Conservation (phyloP, 2,888 invertebrate genomes). For the Apodemia mormo region DNA sequence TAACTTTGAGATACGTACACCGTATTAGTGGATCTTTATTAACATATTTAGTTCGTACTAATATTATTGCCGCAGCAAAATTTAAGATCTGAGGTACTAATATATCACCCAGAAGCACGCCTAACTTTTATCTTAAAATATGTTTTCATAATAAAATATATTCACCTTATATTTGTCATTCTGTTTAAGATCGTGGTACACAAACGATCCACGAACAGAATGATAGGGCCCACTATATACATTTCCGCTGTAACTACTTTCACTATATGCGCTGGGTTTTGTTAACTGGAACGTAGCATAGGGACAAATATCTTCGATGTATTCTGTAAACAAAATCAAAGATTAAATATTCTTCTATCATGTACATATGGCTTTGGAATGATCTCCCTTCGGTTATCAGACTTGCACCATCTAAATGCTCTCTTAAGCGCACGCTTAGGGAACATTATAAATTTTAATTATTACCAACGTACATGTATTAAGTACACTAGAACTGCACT, state of each 20-base stretch:
- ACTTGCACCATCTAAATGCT: too few relatives aligned
- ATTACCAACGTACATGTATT: too few relatives aligned
- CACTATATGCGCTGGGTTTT: conserved; percentile 91
- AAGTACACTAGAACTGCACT: too few relatives aligned
- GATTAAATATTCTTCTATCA: background rate
- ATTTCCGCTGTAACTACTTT: conserved; percentile 94
- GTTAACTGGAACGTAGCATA: conserved; percentile 96
- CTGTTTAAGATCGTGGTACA: conserved; percentile 93
- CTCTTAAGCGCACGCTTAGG: too few relatives aligned
- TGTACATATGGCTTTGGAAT: too few relatives aligned
- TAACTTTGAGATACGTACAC: too few relatives aligned
- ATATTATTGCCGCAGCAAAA: too few relatives aligned
- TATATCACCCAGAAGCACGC: conserved; percentile 9
- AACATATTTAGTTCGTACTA: too few relatives aligned
- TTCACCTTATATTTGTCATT: conserved; percentile 89
- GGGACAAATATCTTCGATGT: conserved; percentile 96
- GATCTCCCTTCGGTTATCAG: too few relatives aligned
- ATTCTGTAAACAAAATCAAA: conserved; percentile 80
- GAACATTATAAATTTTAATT: too few relatives aligned
- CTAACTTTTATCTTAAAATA: conserved; percentile 5
- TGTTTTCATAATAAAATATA: background rate
- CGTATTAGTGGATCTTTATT: too few relatives aligned
- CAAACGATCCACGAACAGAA: conserved; percentile 92
- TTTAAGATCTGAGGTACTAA: background rate
- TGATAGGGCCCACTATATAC: conserved; percentile 94